Conservation (phyloP, 2,113 vertebrate genomes). For the Chlamydotis undulata region DNA sequence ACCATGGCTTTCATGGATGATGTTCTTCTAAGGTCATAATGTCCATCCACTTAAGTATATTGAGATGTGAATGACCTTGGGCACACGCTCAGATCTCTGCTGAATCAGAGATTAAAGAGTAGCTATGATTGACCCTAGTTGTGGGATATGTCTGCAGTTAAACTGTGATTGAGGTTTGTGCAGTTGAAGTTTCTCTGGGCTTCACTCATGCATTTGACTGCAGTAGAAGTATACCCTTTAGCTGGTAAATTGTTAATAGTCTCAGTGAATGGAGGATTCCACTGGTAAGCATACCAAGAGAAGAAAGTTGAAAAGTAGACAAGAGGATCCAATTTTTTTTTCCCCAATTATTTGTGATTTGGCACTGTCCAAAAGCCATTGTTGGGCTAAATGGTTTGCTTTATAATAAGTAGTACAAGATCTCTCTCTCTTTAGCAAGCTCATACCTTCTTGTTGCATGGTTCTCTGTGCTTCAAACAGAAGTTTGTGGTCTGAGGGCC, state of each 20-base stretch:
- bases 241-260: neutral
- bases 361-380: neutral
- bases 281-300: neutral
- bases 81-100: neutral
- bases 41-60: neutral
- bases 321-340: neutral
- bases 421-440: neutral
- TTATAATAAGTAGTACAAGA: neutral
- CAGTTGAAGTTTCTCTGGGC: neutral
- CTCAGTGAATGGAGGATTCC: neutral
- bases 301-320: neutral
- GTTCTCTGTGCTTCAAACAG: neutral
- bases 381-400: neutral
- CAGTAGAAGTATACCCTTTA: neutral
- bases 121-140: rapidly evolving
- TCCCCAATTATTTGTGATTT: neutral
- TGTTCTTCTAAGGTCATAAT: neutral
- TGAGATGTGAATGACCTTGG: neutral
- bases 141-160: neutral
- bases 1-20: neutral
- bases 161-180: neutral
- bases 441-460: neutral
- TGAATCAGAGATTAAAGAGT: neutral
- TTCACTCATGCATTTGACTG: neutral
- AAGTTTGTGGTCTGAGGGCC: neutral